phyloP scores from a whole-genome alignment of 2,113 vertebrate genomes.

The Prietella phreatophila region DNA sequence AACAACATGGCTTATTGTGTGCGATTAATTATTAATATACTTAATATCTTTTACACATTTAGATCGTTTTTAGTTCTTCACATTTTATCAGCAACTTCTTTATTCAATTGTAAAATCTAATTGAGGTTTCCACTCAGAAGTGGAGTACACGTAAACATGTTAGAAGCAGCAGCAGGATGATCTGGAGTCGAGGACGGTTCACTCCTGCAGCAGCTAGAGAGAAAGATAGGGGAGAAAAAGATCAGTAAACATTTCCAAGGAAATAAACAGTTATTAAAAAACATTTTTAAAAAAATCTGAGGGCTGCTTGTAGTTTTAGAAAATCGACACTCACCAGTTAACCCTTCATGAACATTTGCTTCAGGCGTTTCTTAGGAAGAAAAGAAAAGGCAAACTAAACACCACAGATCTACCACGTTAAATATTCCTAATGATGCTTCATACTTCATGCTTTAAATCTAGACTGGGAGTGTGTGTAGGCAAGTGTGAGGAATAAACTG shows the following conservation, averaged over 20 bases:
- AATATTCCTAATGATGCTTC: background rate
- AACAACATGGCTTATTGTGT: too few relatives aligned
- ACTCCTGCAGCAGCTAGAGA: background rate
- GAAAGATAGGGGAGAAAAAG: background rate
- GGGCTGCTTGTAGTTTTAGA: background rate
- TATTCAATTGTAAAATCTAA: too few relatives aligned
- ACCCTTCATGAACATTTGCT: background rate
- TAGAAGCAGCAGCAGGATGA: background rate
- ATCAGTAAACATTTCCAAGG: too few relatives aligned
- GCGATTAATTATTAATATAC: too few relatives aligned
- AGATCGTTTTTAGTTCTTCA: too few relatives aligned
- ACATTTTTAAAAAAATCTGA: too few relatives aligned
- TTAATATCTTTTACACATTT: too few relatives aligned
- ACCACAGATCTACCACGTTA: background rate
- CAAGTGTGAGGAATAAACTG: background rate
- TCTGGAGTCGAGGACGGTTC: background rate
- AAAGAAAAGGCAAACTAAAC: background rate
- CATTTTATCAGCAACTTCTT: too few relatives aligned
- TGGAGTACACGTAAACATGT: background rate
- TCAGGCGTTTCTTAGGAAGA: background rate
- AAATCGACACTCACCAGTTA: background rate
- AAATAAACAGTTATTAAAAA: background rate
- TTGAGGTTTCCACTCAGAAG: background rate
- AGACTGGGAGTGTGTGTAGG: background rate
- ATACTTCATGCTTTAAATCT: background rate